Evolutionary conservation across 2,888 invertebrate genomes (phyloP), one percentile per base, ranked within the genome.

Genomic region (Tiliacea aurago): DNA sequence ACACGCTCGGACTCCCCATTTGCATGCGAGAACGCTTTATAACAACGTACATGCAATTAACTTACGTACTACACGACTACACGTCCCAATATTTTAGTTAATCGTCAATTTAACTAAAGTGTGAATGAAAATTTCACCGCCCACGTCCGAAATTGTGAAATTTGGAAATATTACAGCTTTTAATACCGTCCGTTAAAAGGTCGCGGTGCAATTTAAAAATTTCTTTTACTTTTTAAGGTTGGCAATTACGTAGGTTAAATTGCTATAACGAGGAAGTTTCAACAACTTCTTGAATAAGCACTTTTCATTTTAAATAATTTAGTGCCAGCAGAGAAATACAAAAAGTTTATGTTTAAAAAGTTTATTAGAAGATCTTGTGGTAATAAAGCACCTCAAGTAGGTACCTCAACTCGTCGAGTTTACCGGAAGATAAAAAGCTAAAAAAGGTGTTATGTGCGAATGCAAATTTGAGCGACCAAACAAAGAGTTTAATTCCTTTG

Each of bases 1-100:
- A 91, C 93, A 93, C 90, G 91, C 90, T 93, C 82, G 90, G 90
- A 90, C 92, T 91, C 87, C 89, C 89, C 90, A 90, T 92, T 91
- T 91, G 89, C 91, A 92, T 93, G 76, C 76, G 70, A 88, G 77
- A 78, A 78, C 78, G 76, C 76, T 84, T 77, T 73, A 72, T 65
- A 83, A 80, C 82, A 80, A 83, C 82, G 70, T 41, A 76, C 55
- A 84, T 65, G 70, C 79, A 80, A 85, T 82, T 82, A 84, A 80
- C 80, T 72, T 66, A 63, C 76, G 68, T 73, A 76, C 15, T 62
- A 78, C 64, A 73, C 76, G 63, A 76, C 15, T 62, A 78, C 64
- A 73, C 76, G 63, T 75, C 68, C 70, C 75, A 45, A 84, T 86
- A 84, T 84, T 80, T 73, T 55, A 68, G 70, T 53, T 64, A 76